Evolutionary conservation across 1,140 invertebrate species (phyloP), one percentile per base, ranked within the genome.

Genomic region (Bicyclus anynana): DNA sequence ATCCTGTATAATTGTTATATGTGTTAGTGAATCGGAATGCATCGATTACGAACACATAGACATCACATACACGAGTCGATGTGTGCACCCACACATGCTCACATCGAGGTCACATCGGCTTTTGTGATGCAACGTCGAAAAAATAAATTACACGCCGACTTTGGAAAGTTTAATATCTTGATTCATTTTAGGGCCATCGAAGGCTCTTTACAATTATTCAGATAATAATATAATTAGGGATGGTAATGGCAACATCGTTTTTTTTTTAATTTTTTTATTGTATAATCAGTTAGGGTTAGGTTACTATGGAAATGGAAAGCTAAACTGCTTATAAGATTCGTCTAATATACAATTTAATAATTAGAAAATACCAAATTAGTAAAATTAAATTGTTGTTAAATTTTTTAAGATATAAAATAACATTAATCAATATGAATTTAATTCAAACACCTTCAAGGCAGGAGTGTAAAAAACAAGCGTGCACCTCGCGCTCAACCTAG

Each of bases 101-200:
- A 52, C 53, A 82, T 72, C 76, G 82, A 81, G 84, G 84, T 87
- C 84, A 84, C 69, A 69, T 72, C 77, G 78, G 63, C 65, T 61
- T 71, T 62, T 54, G 65, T 84, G 80, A 79, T 74, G 78, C 74
- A 83, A 83, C 70, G 46, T 26, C 52, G 71, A 77, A 74, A 76
- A 60, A 63, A 69, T 65, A 67, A 71, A 71, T 71, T 67, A 62
- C 48, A 65, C 46, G 62, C 52, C 51, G 58, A 67, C 53, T 69
- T 75, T 73, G 70, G 70, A 71, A 77, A 77, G 70, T 73, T 62
- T 65, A 62, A 73, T 69, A 67, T 68, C 66, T 63, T 64, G 61
- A 74, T 67, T 62, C 57, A 59, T 66, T 58, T 56, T 60, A 60
- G 62, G 62, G 53, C 48, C 42, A 48, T 58, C 55, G 62, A 56